Evolutionary conservation across 23 tunicate species (phyloP).

Genomic region (Trididemnum miniatum): DNA sequence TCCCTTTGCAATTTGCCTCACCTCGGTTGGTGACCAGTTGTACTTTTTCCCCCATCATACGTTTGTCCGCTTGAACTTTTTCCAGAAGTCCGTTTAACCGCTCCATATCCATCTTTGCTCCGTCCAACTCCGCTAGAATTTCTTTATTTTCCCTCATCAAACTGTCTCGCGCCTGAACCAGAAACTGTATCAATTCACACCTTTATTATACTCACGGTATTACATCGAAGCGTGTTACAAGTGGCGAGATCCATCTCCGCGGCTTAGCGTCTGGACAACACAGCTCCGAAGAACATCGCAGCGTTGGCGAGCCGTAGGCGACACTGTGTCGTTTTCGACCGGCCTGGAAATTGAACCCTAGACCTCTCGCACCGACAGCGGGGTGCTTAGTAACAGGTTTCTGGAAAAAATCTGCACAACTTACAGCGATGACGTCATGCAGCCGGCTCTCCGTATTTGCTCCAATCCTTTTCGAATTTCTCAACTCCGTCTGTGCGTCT

Average conservation of each 20-base stretch:
- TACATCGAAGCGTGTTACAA: no score
- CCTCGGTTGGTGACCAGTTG: conserved; percentile 49
- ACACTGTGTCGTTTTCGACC: no score
- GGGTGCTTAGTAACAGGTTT: no score
- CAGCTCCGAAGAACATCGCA: no score
- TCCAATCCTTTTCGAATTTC: conserved; percentile 61
- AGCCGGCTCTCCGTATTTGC: conserved; percentile 55
- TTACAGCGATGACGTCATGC: conserved; percentile 36
- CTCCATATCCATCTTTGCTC: conserved; percentile 47
- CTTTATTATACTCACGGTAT: no score
- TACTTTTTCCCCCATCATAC: conserved; percentile 58
- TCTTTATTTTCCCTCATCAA: conserved; percentile 58
- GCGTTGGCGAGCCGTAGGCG: no score
- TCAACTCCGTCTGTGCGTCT: conserved; percentile 78
- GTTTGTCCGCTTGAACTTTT: conserved; percentile 74
- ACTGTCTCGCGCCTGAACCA: conserved; percentile 40
- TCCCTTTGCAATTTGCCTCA: no score
- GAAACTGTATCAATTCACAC: no score
- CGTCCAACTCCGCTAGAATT: conserved; percentile 46
- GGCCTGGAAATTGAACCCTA: no score
- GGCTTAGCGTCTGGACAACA: no score
- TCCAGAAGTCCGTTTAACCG: conserved; percentile 65
- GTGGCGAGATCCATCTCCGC: no score
- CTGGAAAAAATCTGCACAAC: background rate
- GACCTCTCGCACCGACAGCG: no score